Evolutionary conservation across 2,888 invertebrate genomes (phyloP), one percentile per base, ranked within the genome.

Genomic region (Myopa tessellatipennis): DNA sequence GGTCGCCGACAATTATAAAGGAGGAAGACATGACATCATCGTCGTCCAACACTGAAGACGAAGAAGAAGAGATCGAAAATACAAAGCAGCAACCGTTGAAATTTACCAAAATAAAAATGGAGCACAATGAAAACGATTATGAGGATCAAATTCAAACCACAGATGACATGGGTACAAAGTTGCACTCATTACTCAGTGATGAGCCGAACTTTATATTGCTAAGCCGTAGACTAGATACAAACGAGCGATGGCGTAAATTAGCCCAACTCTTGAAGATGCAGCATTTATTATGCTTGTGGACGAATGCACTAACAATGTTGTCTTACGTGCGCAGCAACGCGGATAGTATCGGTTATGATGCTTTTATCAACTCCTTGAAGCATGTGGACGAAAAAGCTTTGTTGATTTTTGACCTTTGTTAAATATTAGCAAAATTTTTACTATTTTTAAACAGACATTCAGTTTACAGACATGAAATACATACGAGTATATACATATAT

Each of bases 211-310:
- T 90, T 45, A 86, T 90, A 1, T 90, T 90, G 80, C 86, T 94
- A 12, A 55, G 74, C 16, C 7, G 38, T 4, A 40, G 63, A 16
- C 74, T 82, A 79, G 92, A 93, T 85, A 86, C 88, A 79, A 87
- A 90, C 34, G 90, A 90, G 69, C 91, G 90, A 38, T 94, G 94
- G 94, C 90, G 90, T 67, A 89, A 88, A 79, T 87, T 94, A 34
- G 93, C 92, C 0, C 85, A 87, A 16, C 88, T 91, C 2, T 87
- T 93, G 71, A 89, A 91, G 7, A 89, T 91, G 73, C 90, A 90
- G 58, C 87, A 91, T 63, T 87, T 91, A 68, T 83, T 90, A 0
- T 90, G 90, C 71, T 89, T 92, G 82, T 91, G 91, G 86, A 91
- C 91, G 82, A 92, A 92, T 60, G 90, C 93, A 0, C 88, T 90